phyloP scores from a whole-genome alignment of 2,888 invertebrate genomes.

The Ametastegia equiseti region DNA sequence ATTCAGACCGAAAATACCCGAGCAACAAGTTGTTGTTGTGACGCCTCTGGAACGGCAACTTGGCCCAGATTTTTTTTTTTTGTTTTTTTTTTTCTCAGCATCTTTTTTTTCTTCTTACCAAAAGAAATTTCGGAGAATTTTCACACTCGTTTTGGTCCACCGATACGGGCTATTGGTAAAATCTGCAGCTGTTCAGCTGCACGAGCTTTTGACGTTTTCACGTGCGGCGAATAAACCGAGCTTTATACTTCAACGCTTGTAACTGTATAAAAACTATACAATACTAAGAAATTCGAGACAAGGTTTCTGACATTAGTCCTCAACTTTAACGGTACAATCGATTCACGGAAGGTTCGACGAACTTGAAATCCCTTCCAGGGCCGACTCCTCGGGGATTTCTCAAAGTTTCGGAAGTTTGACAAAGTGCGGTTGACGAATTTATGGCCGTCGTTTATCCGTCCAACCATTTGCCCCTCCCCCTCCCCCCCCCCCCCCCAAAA shows the following conservation, averaged over 20 bases:
- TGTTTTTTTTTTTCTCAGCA: not conserved
- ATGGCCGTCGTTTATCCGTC: constrained; percentile 11
- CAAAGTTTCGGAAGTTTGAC: not conserved
- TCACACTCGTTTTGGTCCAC: not conserved
- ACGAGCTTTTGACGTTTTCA: not conserved
- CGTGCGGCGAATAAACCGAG: not conserved
- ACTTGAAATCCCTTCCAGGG: not conserved
- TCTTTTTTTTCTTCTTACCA: not conserved
- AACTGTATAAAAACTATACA: not conserved
- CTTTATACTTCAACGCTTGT: not conserved
- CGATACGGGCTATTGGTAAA: not conserved
- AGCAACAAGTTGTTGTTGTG: constrained; percentile 47
- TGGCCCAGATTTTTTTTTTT: constrained; percentile 18
- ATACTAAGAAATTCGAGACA: not conserved
- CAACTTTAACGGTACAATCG: not conserved
- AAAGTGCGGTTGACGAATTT: constrained; percentile 33
- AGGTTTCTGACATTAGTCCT: not conserved
- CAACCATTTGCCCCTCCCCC: too few species aligned
- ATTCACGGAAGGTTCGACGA: not conserved
- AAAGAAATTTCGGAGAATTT: not conserved
- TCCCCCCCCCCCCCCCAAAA: too few species aligned
- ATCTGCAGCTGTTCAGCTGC: not conserved
- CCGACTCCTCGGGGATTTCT: not conserved
- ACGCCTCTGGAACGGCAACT: constrained; percentile 32
- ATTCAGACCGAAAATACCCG: constrained; percentile 43